phyloP scores from a whole-genome alignment of 2,113 vertebrate genomes.

The cat (Felis catus) region DNA sequence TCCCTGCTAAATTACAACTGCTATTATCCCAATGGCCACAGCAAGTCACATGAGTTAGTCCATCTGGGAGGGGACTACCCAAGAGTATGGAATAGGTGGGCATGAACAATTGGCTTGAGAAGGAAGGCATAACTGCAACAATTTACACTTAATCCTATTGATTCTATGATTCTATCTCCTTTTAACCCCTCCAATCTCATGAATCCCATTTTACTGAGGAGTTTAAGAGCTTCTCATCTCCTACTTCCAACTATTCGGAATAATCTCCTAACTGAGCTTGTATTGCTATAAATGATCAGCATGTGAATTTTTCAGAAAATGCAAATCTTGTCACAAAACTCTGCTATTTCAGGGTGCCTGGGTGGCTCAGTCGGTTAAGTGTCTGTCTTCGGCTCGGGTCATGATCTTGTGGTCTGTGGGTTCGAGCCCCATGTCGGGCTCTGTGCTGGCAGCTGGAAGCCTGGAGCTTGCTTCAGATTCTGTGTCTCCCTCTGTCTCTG shows the following conservation, averaged over 20 bases:
- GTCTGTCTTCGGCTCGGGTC: too few relatives aligned
- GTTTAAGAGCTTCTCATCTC: not conserved
- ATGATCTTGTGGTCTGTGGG: too few relatives aligned
- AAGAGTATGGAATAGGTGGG: not conserved
- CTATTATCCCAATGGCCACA: not conserved
- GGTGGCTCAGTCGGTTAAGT: too few relatives aligned
- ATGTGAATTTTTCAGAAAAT: not conserved
- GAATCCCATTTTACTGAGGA: conserved; percentile 8
- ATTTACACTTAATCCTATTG: not conserved
- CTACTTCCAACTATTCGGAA: not conserved
- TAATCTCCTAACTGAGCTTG: not conserved
- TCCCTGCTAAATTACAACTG: not conserved
- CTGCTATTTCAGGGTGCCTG: not conserved
- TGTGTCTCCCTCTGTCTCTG: too few relatives aligned
- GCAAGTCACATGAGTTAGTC: not conserved
- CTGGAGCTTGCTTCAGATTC: too few relatives aligned
- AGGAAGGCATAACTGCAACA: not conserved
- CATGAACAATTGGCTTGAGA: not conserved
- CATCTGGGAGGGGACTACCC: not conserved
- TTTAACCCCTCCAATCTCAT: not conserved
- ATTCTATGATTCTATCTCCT: not conserved
- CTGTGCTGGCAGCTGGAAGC: too few relatives aligned
- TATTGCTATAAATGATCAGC: not conserved
- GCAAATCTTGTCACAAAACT: not conserved
- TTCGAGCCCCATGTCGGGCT: too few relatives aligned